Conservation (phyloP, 2,797 vertebrate genomes). For the Sarcoramphus papa region DNA sequence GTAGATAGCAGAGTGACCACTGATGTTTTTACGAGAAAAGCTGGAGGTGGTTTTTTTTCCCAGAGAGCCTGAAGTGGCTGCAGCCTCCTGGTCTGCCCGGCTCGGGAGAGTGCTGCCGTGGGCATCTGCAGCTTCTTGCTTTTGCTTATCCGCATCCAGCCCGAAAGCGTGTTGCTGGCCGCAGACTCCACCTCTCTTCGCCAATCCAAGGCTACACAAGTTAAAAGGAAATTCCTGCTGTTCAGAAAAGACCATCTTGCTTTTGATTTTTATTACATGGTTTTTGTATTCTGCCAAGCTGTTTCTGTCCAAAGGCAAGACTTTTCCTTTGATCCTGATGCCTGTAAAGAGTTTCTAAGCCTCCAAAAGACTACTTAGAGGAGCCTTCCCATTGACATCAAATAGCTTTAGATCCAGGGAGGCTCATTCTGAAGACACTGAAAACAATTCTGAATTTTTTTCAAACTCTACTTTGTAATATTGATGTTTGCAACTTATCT, state of each 20-base stretch:
- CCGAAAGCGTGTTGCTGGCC: background rate
- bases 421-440: background rate
- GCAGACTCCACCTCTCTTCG: background rate
- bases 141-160: background rate
- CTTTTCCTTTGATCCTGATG: conserved; percentile 9
- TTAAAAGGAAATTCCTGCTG: background rate
- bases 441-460: background rate
- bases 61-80: background rate
- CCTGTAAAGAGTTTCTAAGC: conserved; percentile 10
- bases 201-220: background rate
- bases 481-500: background rate
- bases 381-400: conserved; percentile 22
- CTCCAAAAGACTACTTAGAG: conserved; percentile 29
- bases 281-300: background rate
- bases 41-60: background rate
- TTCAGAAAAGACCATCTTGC: background rate
- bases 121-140: background rate
- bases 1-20: background rate
- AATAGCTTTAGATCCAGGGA: background rate
- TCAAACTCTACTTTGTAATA: background rate
- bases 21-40: background rate
- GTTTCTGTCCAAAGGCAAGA: conserved; percentile 24
- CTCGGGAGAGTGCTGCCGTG: background rate
- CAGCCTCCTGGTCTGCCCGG: background rate
- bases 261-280: background rate